phyloP scores from a whole-genome alignment of 2,888 invertebrate genomes.

The Athalia rosae region DNA sequence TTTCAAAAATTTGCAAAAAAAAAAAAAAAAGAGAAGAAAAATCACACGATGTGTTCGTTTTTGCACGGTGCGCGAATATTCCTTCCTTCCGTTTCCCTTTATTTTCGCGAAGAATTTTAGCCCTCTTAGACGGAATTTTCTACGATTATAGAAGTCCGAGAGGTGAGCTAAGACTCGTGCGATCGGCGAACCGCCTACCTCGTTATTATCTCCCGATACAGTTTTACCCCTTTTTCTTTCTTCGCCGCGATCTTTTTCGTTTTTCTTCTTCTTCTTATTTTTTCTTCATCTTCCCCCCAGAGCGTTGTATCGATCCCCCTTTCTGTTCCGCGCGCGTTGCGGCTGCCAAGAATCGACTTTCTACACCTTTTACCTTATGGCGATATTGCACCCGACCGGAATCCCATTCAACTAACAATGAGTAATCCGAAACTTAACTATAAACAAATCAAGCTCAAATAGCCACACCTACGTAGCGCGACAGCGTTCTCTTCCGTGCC shows the following conservation, averaged over 20 bases:
- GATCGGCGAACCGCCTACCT: conserved; percentile 60
- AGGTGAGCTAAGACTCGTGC: conserved; percentile 34
- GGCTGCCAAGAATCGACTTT: not conserved
- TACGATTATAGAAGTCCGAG: not conserved
- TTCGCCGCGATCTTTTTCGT: not conserved
- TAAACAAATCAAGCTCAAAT: conserved; percentile 21
- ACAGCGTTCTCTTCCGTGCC: conserved; percentile 20
- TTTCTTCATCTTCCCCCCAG: conserved; percentile 53
- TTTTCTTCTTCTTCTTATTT: conserved; percentile 24
- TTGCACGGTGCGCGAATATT: too few species aligned
- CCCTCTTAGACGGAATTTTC: not conserved
- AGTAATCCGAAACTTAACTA: conserved; percentile 30
- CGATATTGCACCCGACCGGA: not conserved
- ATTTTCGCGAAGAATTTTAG: too few species aligned
- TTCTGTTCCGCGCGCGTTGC: conserved; percentile 13
- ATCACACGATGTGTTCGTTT: too few species aligned
- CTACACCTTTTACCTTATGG: not conserved
- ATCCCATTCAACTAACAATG: conserved; percentile 16
- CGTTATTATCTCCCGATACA: conserved; percentile 68
- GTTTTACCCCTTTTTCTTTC: conserved; percentile 58
- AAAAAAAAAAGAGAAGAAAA: not conserved
- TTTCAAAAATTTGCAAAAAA: not conserved
- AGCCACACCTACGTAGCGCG: conserved; percentile 6
- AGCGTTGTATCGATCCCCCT: conserved; percentile 20
- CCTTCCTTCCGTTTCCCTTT: too few species aligned